These are phyloP conservation scores for Drosophila grimshawi DNA, from an alignment of 1,140 invertebrate species.

Conservation along the genomic window DNA sequence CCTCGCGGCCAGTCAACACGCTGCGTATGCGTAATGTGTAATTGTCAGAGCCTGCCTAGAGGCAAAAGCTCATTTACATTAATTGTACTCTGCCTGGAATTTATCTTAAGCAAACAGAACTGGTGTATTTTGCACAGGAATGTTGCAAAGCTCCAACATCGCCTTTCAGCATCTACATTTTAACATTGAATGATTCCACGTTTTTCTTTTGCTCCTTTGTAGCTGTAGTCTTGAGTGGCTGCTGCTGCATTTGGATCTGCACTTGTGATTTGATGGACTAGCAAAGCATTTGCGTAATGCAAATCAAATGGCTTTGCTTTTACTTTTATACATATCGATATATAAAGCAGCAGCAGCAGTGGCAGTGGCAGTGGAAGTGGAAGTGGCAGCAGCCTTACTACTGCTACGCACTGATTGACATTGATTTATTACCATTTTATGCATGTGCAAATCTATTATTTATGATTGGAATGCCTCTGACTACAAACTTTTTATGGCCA, in stretches of 20 bases:
- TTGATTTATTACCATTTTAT: conserved; percentile 41
- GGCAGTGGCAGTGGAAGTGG: conserved; percentile 18
- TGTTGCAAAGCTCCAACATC: too few relatives aligned
- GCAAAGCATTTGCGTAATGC: conserved; percentile 44
- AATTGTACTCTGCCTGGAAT: conserved; percentile 36
- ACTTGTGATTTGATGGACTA: conserved; percentile 25
- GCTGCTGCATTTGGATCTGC: conserved; percentile 3
- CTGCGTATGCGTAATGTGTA: conserved; percentile 45
- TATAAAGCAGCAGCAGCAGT: conserved; percentile 14
- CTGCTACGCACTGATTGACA: conserved; percentile 36
- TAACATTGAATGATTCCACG: background rate
- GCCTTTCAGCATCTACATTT: too few relatives aligned
- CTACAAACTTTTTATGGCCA: background rate
- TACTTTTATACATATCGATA: conserved; percentile 21
- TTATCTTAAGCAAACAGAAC: background rate
- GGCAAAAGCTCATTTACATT: conserved; percentile 39
- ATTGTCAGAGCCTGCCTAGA: background rate
- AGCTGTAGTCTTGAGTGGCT: conserved; percentile 13
- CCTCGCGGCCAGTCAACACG: conserved; percentile 5
- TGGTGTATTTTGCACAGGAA: too few relatives aligned
- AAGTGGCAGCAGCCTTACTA: background rate
- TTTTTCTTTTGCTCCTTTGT: background rate
- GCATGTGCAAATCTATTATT: conserved; percentile 35
- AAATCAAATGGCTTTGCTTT: conserved; percentile 41
- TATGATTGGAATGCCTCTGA: conserved; percentile 18